Percentiles rank a stretch among this genome's conserved stretches.
Evolutionary conservation across 2,888 invertebrate species (phyloP).

Genomic region (Agrochola litura): DNA sequence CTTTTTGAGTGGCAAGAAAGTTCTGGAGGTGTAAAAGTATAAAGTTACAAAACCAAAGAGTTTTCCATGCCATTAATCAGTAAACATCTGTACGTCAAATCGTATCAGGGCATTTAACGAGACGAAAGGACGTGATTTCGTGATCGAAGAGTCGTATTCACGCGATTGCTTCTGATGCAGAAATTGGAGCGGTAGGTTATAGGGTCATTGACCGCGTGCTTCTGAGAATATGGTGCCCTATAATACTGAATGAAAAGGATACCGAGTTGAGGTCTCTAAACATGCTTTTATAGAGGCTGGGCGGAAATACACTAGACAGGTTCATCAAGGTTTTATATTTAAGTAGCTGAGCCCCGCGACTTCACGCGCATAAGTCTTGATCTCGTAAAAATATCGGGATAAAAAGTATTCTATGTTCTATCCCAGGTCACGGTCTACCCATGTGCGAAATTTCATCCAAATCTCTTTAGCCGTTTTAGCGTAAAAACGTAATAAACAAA

Average conservation of each 20-base stretch:
- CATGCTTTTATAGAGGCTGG: not conserved
- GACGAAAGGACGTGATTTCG: constrained; percentile 72
- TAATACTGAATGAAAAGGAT: not conserved
- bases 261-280: not conserved
- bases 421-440: too few species aligned
- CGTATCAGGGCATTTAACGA: constrained; percentile 76
- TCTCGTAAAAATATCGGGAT: too few species aligned
- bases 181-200: constrained; percentile 22
- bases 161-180: constrained; percentile 17
- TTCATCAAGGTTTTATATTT: not conserved
- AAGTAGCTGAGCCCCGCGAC: too few species aligned
- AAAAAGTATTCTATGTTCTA: too few species aligned
- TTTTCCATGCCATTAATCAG: constrained; percentile 87
- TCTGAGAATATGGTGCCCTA: constrained; percentile 20
- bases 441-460: too few species aligned
- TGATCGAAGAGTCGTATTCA: constrained; percentile 65
- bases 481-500: too few species aligned
- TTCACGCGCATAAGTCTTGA: too few species aligned
- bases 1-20: constrained; percentile 54
- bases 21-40: constrained; percentile 75
- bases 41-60: constrained; percentile 85
- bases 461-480: too few species aligned
- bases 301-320: not conserved
- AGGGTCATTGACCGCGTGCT: constrained; percentile 37
- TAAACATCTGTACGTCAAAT: constrained; percentile 86